These are phyloP conservation scores for Cynocephalus volans DNA, from an alignment of 2,113 vertebrate species.

Conservation along the genomic window DNA sequence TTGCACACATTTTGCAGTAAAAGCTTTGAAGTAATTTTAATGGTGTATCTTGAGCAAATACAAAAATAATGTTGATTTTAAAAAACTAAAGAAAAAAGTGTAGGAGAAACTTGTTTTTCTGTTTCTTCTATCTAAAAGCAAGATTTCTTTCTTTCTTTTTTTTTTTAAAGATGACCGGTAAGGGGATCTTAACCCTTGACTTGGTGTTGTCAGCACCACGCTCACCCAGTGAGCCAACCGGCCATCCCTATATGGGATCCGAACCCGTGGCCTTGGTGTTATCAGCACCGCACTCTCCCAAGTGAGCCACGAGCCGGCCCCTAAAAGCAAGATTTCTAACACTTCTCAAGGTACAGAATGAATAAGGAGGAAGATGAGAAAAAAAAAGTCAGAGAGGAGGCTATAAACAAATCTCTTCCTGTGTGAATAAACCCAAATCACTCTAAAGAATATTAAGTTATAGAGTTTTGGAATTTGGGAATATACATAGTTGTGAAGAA, in stretches of 20 bases:
- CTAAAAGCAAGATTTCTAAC: conserved; percentile 40
- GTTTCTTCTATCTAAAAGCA: conserved; percentile 60
- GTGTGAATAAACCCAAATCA: neutral
- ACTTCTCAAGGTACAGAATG: neutral
- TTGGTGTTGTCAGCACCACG: no score
- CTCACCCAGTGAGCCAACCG: no score
- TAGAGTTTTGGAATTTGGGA: neutral
- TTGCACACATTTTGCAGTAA: conserved; percentile 2
- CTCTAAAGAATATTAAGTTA: neutral
- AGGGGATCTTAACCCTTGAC: no score
- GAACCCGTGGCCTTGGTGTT: no score
- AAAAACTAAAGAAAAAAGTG: conserved; percentile 51
- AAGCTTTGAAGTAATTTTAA: conserved; percentile 68
- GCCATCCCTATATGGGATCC: no score
- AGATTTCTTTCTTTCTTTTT: no score
- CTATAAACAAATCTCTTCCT: neutral
- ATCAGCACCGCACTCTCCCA: no score
- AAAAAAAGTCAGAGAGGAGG: neutral
- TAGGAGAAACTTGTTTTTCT: neutral
- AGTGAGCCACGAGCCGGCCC: no score
- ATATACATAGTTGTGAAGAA: neutral
- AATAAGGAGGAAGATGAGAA: neutral
- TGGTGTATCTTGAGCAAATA: conserved; percentile 30
- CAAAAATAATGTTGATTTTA: conserved; percentile 56
- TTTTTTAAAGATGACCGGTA: no score